Percentiles rank a stretch among this genome's conserved stretches.
These are phyloP conservation scores for Oeneis ivallda DNA, from an alignment of 2,888 invertebrate genomes.

Conservation along the genomic window DNA sequence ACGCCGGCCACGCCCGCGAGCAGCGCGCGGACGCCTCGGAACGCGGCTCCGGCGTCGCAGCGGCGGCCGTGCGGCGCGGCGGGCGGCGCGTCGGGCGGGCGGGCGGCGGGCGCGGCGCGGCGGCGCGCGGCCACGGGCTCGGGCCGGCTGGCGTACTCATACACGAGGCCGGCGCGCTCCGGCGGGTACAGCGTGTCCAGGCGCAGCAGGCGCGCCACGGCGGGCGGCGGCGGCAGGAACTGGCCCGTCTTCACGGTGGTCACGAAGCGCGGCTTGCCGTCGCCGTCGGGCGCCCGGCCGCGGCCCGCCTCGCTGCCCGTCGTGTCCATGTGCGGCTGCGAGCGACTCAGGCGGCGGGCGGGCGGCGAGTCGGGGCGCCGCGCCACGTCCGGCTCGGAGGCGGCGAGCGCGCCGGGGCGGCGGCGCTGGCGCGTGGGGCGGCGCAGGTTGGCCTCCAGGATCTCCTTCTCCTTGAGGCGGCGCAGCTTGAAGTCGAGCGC, in stretches of 20 bases:
- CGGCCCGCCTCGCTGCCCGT: constrained; percentile 42
- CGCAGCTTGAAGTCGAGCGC: constrained; percentile 87
- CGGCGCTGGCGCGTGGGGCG: constrained; percentile 56
- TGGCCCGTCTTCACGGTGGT: constrained; percentile 91
- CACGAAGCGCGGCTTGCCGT: constrained; percentile 84
- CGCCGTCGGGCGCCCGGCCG: constrained; percentile 47
- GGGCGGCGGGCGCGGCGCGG: constrained; percentile 46
- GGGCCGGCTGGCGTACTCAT: constrained; percentile 86
- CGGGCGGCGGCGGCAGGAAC: constrained; percentile 90
- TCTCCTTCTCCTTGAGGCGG: constrained; percentile 84
- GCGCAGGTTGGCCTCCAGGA: constrained; percentile 60
- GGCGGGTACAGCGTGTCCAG: constrained; percentile 70
- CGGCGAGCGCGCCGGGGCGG: constrained; percentile 54
- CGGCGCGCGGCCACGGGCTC: constrained; percentile 83
- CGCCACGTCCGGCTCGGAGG: constrained; percentile 84
- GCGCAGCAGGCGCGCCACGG: constrained; percentile 84
- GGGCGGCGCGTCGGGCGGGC: not conserved
- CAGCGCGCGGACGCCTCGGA: constrained; percentile 58
- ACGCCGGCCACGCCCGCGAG: constrained; percentile 62
- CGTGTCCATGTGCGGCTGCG: too few species aligned
- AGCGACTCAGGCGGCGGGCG: constrained; percentile 37
- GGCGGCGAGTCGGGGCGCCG: constrained; percentile 37
- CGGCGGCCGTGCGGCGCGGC: not conserved
- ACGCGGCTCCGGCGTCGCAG: constrained; percentile 33
- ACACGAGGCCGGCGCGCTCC: constrained; percentile 72